Evolutionary conservation across 1,140 invertebrate species (phyloP), one percentile per base, ranked within the genome.

Genomic region (Leguminivora glycinivorella): DNA sequence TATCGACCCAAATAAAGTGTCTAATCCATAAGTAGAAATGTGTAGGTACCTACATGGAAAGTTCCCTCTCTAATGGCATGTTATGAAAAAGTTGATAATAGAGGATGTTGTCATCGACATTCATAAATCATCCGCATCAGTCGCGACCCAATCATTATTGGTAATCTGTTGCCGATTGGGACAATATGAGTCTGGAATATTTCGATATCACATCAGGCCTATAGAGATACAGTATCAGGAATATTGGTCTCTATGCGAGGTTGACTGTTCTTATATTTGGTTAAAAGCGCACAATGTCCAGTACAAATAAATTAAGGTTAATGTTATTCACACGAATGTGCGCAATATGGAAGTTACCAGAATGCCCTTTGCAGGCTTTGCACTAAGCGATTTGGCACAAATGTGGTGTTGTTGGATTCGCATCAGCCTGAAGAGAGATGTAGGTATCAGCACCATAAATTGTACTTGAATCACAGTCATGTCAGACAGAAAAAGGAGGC

Each of bases 61-160:
- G 58, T 63, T 29, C 1, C n/a, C 25, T 63, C 58, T 63, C 58
- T 63, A 63, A 63, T 63, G 58, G 14, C 26, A 26, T 63, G 25
- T 63, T 31, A 63, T 63, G 56, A 63, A 63, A 63, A 63, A 60
- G 56, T 31, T 29, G 12, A 60, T 60, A 60, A 60, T 60, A 29
- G 26, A 63, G 58, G 58, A 63, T 63, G 58, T 31, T 63, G 58
- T 63, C 58, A 63, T 63, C 58, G 58, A 12, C 14, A 60, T 34
- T 17, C 25, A 63, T 63, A 63, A 63, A 63, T 63, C 58, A 63
- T 63, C 58, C 58, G 17, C 17, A 31, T 31, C 26, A 60, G 58
- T 17, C 7, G 25, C 25, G 12, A 31, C 47, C 17, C 14, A 52
- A 19, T 52, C 47, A 22, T 52, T 43, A 43, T 43, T 17, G 40